Base-by-base conservation (phyloP, 2,113 vertebrate genomes). In the Sphyrna mokarran region DNA sequence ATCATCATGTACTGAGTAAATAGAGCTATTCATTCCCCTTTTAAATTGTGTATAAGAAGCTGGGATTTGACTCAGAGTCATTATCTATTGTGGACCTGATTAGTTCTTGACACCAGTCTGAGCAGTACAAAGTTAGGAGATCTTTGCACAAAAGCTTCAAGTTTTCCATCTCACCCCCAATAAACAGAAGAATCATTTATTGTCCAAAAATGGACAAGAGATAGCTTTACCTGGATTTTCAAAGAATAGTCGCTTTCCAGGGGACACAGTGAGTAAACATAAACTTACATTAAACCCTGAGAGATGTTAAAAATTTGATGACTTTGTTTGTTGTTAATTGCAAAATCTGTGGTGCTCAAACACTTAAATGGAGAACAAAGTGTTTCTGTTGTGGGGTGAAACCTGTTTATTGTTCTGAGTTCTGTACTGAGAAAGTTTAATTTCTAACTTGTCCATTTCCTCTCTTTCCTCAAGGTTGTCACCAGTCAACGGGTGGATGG, bases 401-500 rank as follows among this genome's bases (percentile, higher is more conserved):
- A 22, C 23, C 40, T 14, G 23, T 26, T 63, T 13, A 11, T 29
- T 7, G 43, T 40, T 16, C 48, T 33, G 23, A 18, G 37, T n/a
- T 70, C 37, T 72, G 72, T n/a, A 9, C 68, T 33, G 43, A 48
- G 40, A 23, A 72, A 72, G 43, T 29, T 22, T 72, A 33, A 95
- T 40, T 18, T 72, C 43, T 29, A 20, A 29, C 10, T 95, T 13
- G 3, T 23, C 23, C 29, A 54, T 72, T 76, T 29, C 69, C 93
- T 48, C 69, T 95, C 22, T 37, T 16, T 72, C 26, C 23, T 10
- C 94, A 40, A 95, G 94, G 93, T 37, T 48, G 93, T 37, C 40
- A 95, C 66, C 10, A 23, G 97, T 78, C 96, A 95, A 86, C 96
- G 96, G 0, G 96, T 96, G 54, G 96, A 91, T 3, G 95, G 63